phyloP scores from a whole-genome alignment of 2,797 vertebrate species.

The Eospalax fontanierii region DNA sequence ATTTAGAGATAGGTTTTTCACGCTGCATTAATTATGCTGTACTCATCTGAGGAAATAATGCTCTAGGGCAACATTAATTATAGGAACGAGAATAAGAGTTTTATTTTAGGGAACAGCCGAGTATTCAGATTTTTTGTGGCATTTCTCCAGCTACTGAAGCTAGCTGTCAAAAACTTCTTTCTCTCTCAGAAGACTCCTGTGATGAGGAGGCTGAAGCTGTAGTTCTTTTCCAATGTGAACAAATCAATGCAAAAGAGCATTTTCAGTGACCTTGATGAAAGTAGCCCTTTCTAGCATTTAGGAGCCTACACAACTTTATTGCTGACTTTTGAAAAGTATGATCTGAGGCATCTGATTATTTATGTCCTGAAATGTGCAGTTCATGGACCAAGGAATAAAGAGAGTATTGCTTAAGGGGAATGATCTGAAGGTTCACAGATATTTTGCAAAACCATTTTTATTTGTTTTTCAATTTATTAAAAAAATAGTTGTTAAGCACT shows the following conservation, averaged over 20 bases:
- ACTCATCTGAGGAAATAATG: conserved; percentile 55
- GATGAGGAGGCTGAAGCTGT: conserved; percentile 59
- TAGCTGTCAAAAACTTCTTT: conserved; percentile 61
- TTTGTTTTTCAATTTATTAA: conserved; percentile 52
- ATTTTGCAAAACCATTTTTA: conserved; percentile 1
- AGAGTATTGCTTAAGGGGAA: neutral
- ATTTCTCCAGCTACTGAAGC: conserved; percentile 69
- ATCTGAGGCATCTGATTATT: neutral
- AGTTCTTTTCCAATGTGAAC: conserved; percentile 60
- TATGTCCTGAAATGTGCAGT: neutral
- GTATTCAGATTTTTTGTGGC: conserved; percentile 61
- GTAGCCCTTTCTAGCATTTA: conserved; percentile 60
- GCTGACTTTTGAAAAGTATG: neutral
- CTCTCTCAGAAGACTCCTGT: conserved; percentile 62
- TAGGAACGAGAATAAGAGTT: neutral
- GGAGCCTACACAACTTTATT: neutral
- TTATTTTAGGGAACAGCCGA: conserved; percentile 70
- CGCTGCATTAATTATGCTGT: conserved; percentile 59
- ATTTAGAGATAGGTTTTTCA: neutral
- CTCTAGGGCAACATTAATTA: conserved; percentile 60
- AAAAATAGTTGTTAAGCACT: conserved; percentile 14
- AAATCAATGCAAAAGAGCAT: conserved; percentile 61
- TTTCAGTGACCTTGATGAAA: conserved; percentile 68
- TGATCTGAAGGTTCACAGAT: neutral
- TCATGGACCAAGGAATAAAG: neutral